phyloP scores from a whole-genome alignment of 1,140 invertebrate genomes.

The Aphaenogaster ashmeadi region DNA sequence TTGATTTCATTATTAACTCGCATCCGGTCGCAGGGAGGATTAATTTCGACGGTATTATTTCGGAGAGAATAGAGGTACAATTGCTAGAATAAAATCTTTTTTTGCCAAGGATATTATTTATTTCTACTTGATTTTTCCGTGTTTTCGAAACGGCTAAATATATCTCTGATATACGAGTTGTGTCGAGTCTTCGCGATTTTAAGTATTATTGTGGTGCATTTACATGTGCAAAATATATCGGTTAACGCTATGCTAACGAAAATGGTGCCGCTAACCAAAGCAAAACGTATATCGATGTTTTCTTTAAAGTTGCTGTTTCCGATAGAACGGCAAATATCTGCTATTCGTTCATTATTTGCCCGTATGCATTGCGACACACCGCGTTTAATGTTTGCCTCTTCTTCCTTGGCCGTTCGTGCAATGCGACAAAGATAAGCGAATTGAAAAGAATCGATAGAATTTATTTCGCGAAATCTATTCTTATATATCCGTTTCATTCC shows the following conservation, averaged over 20 bases:
- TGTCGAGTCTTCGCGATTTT: background rate
- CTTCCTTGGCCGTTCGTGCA: background rate
- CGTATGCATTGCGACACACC: background rate
- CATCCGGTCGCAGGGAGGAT: background rate
- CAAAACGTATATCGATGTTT: background rate
- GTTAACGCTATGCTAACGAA: background rate
- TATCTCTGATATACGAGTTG: conserved; percentile 38
- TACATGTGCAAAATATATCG: background rate
- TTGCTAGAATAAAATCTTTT: background rate
- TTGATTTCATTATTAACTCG: background rate
- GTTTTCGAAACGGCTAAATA: conserved; percentile 57
- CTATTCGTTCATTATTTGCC: conserved; percentile 3
- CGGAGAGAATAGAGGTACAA: background rate
- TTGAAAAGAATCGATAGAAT: conserved; percentile 12
- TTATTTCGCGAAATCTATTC: conserved; percentile 24
- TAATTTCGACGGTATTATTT: background rate
- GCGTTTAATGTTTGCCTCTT: background rate
- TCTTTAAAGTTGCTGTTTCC: conserved; percentile 22
- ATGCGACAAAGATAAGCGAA: background rate
- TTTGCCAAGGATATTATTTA: conserved; percentile 3
- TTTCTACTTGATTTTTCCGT: conserved; percentile 7
- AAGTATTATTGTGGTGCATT: conserved; percentile 8
- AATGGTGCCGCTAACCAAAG: conserved; percentile 4
- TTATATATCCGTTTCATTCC: conserved; percentile 22
- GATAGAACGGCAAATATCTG: conserved; percentile 11